Base-by-base conservation (phyloP, 2,113 vertebrate species). In the Catharus minimus region DNA sequence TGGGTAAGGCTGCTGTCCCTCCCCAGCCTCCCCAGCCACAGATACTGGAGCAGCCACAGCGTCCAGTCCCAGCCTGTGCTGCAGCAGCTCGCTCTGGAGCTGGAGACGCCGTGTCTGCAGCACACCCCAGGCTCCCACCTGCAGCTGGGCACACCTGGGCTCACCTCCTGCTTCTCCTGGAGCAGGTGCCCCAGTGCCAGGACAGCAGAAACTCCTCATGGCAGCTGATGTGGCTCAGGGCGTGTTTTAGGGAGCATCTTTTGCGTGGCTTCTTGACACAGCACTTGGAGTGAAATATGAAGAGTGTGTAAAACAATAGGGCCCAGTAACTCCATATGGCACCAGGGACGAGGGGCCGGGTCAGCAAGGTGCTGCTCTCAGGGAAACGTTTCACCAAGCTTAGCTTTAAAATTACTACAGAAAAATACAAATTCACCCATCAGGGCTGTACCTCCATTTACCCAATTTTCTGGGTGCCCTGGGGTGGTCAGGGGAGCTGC, bases 211-310 rank as follows among this genome's bases (percentile, higher is more conserved):
- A 22, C 22, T 3, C 21, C 68, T 24, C 41, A 0, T 0, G 1
- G 5, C 39, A 5, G 39, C 67, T 33, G 41, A 1, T 43, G 80
- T 0, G 13, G 3, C 69, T 15, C 49, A 15, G 74, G 66, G 86
- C 57, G 17, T 15, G 83, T 96, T 92, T 69, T 47, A 71, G 94
- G 67, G 83, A 80, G 57, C 36, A 10, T 58, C 91, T 92, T 90
- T 84, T 87, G 88, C 49, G 61, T 28, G 5, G 27, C 83, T 60
- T 55, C 86, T 52, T 84, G 86, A 85, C 80, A 81, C 75, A 28
- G 84, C 61, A 64, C 73, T 60, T 5, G 24, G 89, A 90, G 90
- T 11, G 77, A 92, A 95, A 96, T 22, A 53, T 16, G 90, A 97
- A 26, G 85, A 79, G 74, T 11, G 53, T 89, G 86, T 90, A 89